A percentile compares a stretch with the other conserved stretches of the same genome.
phyloP scores from a whole-genome alignment of 2,797 vertebrate genomes.

The Poeciliopsis infans region DNA sequence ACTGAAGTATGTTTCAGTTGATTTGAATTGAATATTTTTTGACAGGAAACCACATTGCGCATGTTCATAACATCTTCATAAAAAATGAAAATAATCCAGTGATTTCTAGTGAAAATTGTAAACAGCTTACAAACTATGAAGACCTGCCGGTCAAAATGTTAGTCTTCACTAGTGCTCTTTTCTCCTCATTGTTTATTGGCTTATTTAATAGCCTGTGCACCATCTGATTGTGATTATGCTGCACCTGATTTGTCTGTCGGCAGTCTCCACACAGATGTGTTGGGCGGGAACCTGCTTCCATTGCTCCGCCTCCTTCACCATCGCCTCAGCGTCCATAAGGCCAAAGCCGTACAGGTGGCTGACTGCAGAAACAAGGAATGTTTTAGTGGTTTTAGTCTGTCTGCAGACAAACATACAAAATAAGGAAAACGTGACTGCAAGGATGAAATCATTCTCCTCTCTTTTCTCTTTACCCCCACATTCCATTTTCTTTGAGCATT shows the following conservation, averaged over 20 bases:
- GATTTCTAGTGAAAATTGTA: not conserved
- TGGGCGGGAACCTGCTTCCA: slow-evolving; percentile 96
- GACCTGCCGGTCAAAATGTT: not conserved
- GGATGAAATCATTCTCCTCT: not conserved
- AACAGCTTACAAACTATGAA: not conserved
- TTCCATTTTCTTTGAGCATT: not conserved
- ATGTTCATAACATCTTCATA: not conserved
- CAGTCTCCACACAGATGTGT: slow-evolving; percentile 95
- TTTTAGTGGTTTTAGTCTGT: too few species aligned
- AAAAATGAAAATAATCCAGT: slow-evolving; percentile 2
- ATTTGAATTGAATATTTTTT: not conserved
- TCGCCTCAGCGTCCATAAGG: slow-evolving; percentile 98
- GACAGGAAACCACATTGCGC: not conserved
- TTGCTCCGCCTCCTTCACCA: slow-evolving; percentile 97
- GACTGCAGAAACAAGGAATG: slow-evolving; percentile 78
- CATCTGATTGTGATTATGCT: slow-evolving; percentile 3
- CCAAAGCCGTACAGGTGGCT: slow-evolving; percentile 98
- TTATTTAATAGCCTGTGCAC: not conserved
- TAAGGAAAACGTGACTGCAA: not conserved
- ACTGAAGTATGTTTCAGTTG: too few species aligned
- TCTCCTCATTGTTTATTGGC: not conserved
- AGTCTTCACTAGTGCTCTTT: not conserved
- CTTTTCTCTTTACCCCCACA: not conserved
- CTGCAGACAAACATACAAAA: not conserved
- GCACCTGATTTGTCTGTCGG: slow-evolving; percentile 96